Conservation (phyloP, 2,113 vertebrate species). For the Malurus melanocephalus region DNA sequence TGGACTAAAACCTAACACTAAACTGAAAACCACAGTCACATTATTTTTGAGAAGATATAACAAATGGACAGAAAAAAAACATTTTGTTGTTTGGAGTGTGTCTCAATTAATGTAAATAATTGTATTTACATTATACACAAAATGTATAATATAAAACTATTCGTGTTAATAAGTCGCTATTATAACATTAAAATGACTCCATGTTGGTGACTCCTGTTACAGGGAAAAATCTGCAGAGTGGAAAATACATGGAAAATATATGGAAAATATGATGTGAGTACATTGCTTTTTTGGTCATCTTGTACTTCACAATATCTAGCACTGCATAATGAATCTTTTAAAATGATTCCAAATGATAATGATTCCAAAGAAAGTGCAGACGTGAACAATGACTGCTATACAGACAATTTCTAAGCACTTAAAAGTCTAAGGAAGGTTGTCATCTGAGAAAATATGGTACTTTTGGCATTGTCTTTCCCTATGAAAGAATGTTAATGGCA, state of each 20-base stretch:
- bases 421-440: not conserved
- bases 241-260: not conserved
- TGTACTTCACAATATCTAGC: constrained; percentile 2
- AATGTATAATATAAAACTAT: not conserved
- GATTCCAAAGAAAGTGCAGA: not conserved
- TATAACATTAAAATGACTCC: not conserved
- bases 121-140: not conserved
- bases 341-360: too few relatives aligned
- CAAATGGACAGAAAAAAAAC: not conserved
- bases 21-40: not conserved
- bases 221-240: constrained; percentile 10
- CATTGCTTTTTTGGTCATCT: not conserved
- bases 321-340: constrained; percentile 15
- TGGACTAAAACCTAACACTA: not conserved
- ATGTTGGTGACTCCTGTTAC: not conserved
- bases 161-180: not conserved
- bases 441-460: not conserved
- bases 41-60: not conserved
- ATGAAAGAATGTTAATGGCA: not conserved
- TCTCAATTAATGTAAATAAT: not conserved
- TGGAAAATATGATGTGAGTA: constrained; percentile 45
- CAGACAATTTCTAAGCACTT: not conserved
- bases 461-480: not conserved
- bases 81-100: not conserved
- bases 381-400: not conserved